Percentiles rank a stretch among this genome's conserved stretches.
These are phyloP conservation scores for Jacana jacana DNA, from an alignment of 2,113 vertebrate species.

Conservation along the genomic window DNA sequence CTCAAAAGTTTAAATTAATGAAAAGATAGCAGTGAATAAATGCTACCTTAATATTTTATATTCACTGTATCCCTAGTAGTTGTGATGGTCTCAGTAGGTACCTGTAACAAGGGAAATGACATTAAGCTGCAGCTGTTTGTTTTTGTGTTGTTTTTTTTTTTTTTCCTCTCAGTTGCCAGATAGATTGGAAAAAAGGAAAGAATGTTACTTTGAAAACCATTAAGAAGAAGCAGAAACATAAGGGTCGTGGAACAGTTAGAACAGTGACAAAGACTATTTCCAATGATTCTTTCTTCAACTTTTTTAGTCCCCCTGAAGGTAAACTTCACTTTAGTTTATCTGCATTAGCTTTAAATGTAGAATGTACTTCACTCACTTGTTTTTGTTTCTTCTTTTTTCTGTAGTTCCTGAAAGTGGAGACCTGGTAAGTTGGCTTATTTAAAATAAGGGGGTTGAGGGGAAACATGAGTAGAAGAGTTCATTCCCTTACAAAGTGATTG, in stretches of 20 bases:
- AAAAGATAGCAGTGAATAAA: background rate
- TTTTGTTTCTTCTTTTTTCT: background rate
- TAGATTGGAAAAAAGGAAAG: conserved; percentile 99
- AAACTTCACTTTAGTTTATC: background rate
- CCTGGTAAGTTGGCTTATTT: conserved; percentile 81
- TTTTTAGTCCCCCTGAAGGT: conserved; percentile 97
- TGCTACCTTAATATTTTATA: background rate
- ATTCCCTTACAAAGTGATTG: background rate
- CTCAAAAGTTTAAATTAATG: background rate
- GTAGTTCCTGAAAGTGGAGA: conserved; percentile 95
- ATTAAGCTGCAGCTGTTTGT: background rate
- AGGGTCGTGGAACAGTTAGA: conserved; percentile 96
- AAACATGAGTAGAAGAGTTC: background rate
- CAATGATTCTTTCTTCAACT: conserved; percentile 99
- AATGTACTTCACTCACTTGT: background rate
- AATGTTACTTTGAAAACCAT: conserved; percentile 99
- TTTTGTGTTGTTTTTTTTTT: background rate
- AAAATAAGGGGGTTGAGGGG: background rate
- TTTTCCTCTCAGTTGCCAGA: conserved; percentile 82
- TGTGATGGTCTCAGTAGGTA: background rate
- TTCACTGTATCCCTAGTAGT: background rate
- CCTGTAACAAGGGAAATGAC: background rate
- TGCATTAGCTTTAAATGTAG: background rate
- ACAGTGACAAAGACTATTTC: conserved; percentile 98
- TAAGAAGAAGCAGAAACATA: conserved; percentile 99